Conservation (phyloP, 2,797 vertebrate genomes). For the Pseudomugil gertrudae region DNA sequence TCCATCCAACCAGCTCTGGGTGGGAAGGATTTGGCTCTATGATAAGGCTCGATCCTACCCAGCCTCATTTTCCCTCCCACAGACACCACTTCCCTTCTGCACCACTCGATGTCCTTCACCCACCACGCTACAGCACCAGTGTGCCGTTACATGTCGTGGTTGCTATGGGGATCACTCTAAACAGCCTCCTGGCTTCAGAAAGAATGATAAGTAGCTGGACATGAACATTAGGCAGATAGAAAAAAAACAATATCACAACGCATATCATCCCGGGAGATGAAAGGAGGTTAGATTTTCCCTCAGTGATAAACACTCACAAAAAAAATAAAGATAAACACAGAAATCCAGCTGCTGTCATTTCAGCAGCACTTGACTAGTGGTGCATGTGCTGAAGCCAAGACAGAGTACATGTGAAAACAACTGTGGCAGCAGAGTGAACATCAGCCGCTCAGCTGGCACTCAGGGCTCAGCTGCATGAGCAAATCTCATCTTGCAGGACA, state of each 20-base stretch:
- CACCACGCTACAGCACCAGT: slow-evolving; percentile 15
- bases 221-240: slow-evolving; percentile 18
- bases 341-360: slow-evolving; percentile 34
- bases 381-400: slow-evolving; percentile 20
- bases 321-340: too few species aligned
- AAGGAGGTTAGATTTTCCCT: background rate
- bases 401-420: slow-evolving; percentile 60
- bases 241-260: background rate
- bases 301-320: too few species aligned
- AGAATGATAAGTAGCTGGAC: slow-evolving; percentile 10
- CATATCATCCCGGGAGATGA: background rate
- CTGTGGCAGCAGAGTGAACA: slow-evolving; percentile 35
- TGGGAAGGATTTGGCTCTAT: slow-evolving; percentile 38
- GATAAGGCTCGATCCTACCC: slow-evolving; percentile 48
- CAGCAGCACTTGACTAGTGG: slow-evolving; percentile 19
- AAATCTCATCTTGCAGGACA: background rate
- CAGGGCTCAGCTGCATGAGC: background rate
- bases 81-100: slow-evolving; percentile 22
- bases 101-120: slow-evolving; percentile 21
- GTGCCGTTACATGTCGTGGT: slow-evolving; percentile 44
- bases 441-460: slow-evolving; percentile 32
- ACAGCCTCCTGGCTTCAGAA: slow-evolving; percentile 45
- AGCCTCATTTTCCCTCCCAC: slow-evolving; percentile 51
- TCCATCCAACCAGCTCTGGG: slow-evolving; percentile 45
- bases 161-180: slow-evolving; percentile 50